A percentile compares a stretch with the other conserved stretches of the same genome.
Evolutionary conservation across 2,797 vertebrate species (phyloP).

Genomic region (Tolypeutes matacus): DNA sequence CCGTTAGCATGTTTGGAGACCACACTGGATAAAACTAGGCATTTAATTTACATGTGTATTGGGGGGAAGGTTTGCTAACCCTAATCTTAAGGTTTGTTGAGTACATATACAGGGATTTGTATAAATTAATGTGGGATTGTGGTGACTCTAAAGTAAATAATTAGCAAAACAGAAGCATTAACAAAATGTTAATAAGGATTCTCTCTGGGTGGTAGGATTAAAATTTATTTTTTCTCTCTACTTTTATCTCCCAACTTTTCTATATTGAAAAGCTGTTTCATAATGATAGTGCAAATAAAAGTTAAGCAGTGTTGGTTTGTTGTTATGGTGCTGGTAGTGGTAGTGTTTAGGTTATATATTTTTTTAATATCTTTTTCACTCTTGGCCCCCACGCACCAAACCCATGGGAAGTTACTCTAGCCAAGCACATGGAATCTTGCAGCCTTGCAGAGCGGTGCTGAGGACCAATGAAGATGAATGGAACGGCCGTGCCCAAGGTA

Average conservation of each 20-base stretch:
- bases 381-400: neutral
- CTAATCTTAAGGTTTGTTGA: neutral
- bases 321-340: too few species aligned
- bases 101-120: neutral
- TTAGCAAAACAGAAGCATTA: neutral
- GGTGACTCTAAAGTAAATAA: neutral
- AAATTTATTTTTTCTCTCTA: neutral
- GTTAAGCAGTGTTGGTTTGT: neutral
- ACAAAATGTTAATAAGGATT: neutral
- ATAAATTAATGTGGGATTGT: too few species aligned
- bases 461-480: neutral
- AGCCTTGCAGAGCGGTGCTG: neutral
- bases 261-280: neutral
- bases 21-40: neutral
- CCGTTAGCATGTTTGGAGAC: neutral
- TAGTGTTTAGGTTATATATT: neutral
- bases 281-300: fast-evolving
- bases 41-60: neutral
- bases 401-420: neutral
- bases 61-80: neutral
- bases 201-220: neutral
- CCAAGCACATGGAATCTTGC: fast-evolving
- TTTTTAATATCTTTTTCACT: neutral
- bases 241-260: neutral
- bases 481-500: fast-evolving